Evolutionary conservation across 2,113 vertebrate genomes (phyloP), one percentile per base, ranked within the genome.

Genomic region (Anser cygnoides): DNA sequence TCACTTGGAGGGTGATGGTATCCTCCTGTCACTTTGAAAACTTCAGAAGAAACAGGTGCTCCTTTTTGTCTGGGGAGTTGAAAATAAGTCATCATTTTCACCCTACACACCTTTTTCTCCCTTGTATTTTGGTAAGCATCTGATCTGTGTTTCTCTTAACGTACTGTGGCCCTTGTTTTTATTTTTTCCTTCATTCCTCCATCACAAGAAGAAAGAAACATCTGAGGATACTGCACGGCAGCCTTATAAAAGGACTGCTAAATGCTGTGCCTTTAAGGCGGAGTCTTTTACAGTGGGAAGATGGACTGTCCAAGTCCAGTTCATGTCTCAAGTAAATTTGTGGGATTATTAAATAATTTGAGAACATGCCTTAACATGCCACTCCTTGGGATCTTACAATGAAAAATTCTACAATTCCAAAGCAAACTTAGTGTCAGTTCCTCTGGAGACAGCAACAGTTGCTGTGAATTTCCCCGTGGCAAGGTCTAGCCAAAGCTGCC

Each of bases 361-460:
- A 62, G 35, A 77, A 16, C 6, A 11, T 0, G 0, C 4, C 3
- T 55, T 29, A 44, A 26, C 52, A 82, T 37, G 39, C 25, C 2
- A 0, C 35, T 46, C 52, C n/a, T 31, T 44, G 66, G 26, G 35
- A n/a, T 50, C 33, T 49, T 49, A 37, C 58, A 57, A 4, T 11
- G 8, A 83, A 55, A 22, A 83, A 62, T n/a, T 21, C 39, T 26
- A 25, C 31, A 43, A 49, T 62, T 72, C n/a, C 11, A 67, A 73
- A 73, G 50, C 50, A 50, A 67, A 25, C 39, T 19, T 16, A 3
- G 14, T 37, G n/a, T 14, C 29, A 13, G 7, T 55, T 25, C 39
- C 52, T 77, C 44, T 62, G 54, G 16, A 73, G 59, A 21, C 31
- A 72, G 62, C 62, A 44, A 4, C 12, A 25, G n/a, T 77, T 43